Evolutionary conservation across 2,797 vertebrate species (phyloP), one percentile per base, ranked within the genome.

Genomic region (Numenius phaeopus): DNA sequence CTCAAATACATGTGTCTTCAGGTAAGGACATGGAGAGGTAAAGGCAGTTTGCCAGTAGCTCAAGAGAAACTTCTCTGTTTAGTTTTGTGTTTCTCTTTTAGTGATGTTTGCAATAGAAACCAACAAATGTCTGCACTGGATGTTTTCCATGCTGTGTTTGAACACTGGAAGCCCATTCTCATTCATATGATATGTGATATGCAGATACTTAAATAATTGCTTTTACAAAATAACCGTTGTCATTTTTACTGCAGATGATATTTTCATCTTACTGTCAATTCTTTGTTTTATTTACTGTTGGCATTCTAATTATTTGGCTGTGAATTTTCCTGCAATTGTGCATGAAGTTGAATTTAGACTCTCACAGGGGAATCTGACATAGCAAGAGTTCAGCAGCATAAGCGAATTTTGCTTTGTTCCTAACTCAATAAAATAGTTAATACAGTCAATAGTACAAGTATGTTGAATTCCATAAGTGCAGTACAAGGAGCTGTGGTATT

Each of bases 191-290:
- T 62, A n/a, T 49, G 14, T n/a, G 19, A 76, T 59, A 42, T 4
- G 73, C 32, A 70, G 17, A 27, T 23, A 69, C 12, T 52, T 50
- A 79, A 73, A 69, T 82, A 90, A 90, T 82, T 90, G 22, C 21
- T 18, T 80, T 94, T 83, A 66, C 29, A 90, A 92, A 94, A 73
- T 54, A 91, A 72, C 19, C 20, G 37, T 55, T 83, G 59, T 62
- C 83, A 72, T 39, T 87, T 94, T 94, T 92, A 58, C 59, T 78
- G 34, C 34, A 72, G 34, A 20, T 81, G 15, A 82, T 92, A 89
- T 80, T 93, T 92, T 84, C 13, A 72, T 87, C 82, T 86, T 66
- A 54, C 24, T 58, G 27, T 64, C 86, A 37, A 47, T 69, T 69
- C 40, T 64, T 82, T 87, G 18, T 62, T 95, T 91, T 90, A 72